Evolutionary conservation across 1,140 invertebrate genomes (phyloP).

Genomic region (Dreissena rostriformis): DNA sequence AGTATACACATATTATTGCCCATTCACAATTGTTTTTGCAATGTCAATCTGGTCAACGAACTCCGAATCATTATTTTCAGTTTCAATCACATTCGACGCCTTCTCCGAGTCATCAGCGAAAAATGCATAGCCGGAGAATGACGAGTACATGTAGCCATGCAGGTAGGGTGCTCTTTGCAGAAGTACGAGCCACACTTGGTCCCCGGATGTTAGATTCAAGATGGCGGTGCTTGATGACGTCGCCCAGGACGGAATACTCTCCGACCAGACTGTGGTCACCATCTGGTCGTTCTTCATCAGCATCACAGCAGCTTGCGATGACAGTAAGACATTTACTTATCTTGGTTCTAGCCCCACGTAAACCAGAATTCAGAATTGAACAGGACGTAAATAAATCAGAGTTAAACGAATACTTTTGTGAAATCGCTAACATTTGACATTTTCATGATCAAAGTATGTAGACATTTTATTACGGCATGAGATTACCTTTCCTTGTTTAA

Average conservation of each 20-base stretch:
- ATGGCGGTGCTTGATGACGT: conserved; percentile 78
- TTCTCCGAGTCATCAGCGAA: conserved; percentile 67
- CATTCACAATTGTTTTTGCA: too few species aligned
- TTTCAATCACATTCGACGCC: neutral
- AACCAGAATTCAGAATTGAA: too few species aligned
- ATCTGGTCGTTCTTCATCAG: conserved; percentile 75
- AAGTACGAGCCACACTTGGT: conserved; percentile 78
- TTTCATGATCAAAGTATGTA: too few species aligned
- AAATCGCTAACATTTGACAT: too few species aligned
- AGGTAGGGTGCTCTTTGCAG: conserved; percentile 74
- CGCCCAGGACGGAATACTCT: conserved; percentile 80
- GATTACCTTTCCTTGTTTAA: too few species aligned
- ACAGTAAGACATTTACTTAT: neutral
- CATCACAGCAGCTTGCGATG: conserved; percentile 77
- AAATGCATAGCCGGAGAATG: conserved; percentile 78
- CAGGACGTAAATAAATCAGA: too few species aligned
- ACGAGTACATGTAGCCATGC: conserved; percentile 81
- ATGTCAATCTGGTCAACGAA: too few species aligned
- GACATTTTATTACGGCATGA: too few species aligned
- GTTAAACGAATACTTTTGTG: too few species aligned
- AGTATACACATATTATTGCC: too few species aligned
- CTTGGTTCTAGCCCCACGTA: neutral
- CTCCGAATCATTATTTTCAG: neutral
- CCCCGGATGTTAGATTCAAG: conserved; percentile 72
- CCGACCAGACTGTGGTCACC: conserved; percentile 79